These are phyloP conservation scores for Istiophorus platypterus DNA, from an alignment of 2,113 vertebrate genomes.

Conservation along the genomic window DNA sequence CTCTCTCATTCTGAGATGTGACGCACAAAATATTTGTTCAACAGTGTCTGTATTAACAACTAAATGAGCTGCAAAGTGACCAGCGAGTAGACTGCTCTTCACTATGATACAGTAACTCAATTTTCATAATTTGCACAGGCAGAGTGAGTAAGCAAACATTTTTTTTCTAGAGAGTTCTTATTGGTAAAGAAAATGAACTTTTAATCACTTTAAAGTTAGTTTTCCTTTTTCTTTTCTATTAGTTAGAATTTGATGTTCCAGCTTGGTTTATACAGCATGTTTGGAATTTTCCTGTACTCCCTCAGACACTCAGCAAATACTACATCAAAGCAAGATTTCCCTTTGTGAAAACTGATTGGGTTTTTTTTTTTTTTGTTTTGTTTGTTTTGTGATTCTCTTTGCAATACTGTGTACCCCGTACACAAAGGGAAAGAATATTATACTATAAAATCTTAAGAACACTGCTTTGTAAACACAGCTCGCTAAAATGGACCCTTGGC, in stretches of 20 bases:
- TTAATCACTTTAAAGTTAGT: background rate
- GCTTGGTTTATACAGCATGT: background rate
- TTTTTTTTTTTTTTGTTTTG: too few relatives aligned
- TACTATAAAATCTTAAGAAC: background rate
- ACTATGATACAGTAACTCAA: too few relatives aligned
- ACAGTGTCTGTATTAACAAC: background rate
- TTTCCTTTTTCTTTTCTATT: too few relatives aligned
- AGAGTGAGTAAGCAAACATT: background rate
- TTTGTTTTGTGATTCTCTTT: background rate
- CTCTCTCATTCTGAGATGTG: background rate
- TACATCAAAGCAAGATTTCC: background rate
- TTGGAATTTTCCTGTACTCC: background rate
- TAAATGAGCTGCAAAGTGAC: background rate
- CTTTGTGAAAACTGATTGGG: constrained; percentile 1
- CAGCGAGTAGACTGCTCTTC: background rate
- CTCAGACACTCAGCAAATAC: background rate
- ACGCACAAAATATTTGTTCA: background rate
- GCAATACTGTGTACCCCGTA: background rate
- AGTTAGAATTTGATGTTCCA: background rate
- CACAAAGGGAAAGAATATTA: background rate
- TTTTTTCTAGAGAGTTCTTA: background rate
- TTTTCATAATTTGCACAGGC: background rate
- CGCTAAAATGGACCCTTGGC: background rate
- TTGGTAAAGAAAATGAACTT: background rate
- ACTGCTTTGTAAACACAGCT: background rate